Evolutionary conservation across 92 coral and sea anemone genomes (phyloP), one percentile per base, ranked within the genome.

Genomic region (Porites divaricata): DNA sequence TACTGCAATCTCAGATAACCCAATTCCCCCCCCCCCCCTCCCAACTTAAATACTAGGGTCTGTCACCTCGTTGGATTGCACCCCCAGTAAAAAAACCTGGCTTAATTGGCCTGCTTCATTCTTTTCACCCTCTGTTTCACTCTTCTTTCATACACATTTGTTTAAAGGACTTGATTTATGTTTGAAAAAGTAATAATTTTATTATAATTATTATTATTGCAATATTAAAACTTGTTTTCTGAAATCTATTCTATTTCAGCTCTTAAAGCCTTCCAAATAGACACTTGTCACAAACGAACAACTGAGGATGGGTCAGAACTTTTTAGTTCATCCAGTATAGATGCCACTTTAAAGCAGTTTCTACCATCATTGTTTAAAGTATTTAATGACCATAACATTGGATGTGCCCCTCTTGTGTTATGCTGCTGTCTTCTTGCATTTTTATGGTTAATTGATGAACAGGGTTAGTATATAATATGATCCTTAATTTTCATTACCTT

Each of bases 361-460:
- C 72, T 82, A 1, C 72, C 86, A 9, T 72, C 72, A 48, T 16
- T 82, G 86, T 74, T 82, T 63, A 24, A 82, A 59, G 86, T 22
- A 12, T 73, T 72, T 11, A 8, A 3, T 3, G 53, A 82, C 1
- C 22, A 52, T 10, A 48, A n/a, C 14, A 82, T 63, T 82, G 79
- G 72, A 73, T 72, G 45, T 49, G 79, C 72, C 51, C 79, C 86
- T 49, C 72, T 82, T 72, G 72, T 82, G 59, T 49, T 82, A 19
- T 59, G 83, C 51, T 86, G 93, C 64, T 89, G 80, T 41, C 59
- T 92, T 9, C 76, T 92, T 52, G 86, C 91, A 72, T 57, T 86
- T 49, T 6, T 89, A 4, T 92, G 95, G 95, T 59, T 92, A 54
- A 66, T 87, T 8, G 83, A 86, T 52, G 91, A 83, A 54, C 72